Evolutionary conservation across 2,888 invertebrate species (phyloP).

Genomic region (Anodontia alba): DNA sequence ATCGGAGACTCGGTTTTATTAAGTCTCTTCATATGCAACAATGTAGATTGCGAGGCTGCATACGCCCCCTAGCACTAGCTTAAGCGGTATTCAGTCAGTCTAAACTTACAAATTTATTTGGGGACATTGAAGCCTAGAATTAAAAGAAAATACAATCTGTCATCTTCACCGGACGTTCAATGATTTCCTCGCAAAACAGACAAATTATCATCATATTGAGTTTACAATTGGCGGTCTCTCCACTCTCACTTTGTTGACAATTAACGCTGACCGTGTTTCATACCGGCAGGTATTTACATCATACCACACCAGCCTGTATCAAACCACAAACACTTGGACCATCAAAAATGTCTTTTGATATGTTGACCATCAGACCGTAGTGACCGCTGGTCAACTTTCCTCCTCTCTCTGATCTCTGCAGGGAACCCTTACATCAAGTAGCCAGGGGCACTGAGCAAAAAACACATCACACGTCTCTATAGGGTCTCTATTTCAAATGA

Average conservation of each 20-base stretch:
- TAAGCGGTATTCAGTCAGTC: no score
- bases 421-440: slow-evolving; percentile 39
- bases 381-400: slow-evolving; percentile 62
- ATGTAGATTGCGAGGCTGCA: no score
- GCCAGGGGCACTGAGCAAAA: slow-evolving; percentile 37
- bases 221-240: neutral
- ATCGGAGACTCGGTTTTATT: no score
- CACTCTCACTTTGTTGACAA: neutral
- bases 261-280: neutral
- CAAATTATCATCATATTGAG: neutral
- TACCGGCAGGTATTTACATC: neutral
- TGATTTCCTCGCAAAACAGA: no score
- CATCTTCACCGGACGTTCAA: no score
- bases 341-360: slow-evolving; percentile 15
- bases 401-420: slow-evolving; percentile 58
- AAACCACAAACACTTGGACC: slow-evolving; percentile 13
- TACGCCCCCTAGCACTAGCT: no score
- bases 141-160: no score
- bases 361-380: slow-evolving; percentile 55
- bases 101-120: no score
- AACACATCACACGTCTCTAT: slow-evolving; percentile 46
- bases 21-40: no score
- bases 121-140: no score
- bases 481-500: slow-evolving; percentile 19
- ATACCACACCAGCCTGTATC: neutral